A percentile compares a stretch with the other conserved stretches of the same genome.
These are phyloP conservation scores for Omphaloscelis lunosa DNA, from an alignment of 2,888 invertebrate genomes.

Conservation along the genomic window DNA sequence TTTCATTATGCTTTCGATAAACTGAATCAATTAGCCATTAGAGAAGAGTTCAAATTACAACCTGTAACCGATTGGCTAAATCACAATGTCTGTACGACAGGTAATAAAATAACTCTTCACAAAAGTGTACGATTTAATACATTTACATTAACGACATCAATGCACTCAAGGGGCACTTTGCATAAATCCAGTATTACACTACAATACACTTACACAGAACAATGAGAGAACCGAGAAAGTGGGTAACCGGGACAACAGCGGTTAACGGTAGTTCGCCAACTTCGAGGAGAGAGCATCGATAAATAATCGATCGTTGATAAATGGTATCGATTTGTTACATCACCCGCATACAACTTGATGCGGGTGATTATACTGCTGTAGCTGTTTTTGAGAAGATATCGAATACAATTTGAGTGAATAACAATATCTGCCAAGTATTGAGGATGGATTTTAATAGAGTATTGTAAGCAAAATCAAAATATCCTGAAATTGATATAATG, in stretches of 20 bases:
- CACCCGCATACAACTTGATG: constrained; percentile 25
- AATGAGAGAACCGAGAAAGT: constrained; percentile 67
- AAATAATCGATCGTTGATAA: constrained; percentile 64
- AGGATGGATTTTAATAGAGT: neutral
- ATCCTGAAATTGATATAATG: neutral
- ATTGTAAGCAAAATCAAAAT: neutral
- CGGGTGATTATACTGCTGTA: neutral
- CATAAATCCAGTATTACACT: constrained; percentile 32
- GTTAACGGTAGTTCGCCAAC: constrained; percentile 62
- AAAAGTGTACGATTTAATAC: neutral
- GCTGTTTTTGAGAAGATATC: constrained; percentile 4
- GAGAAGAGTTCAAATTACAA: no score
- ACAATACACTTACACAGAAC: constrained; percentile 51
- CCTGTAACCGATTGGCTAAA: neutral
- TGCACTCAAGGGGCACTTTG: constrained; percentile 15
- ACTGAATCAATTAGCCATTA: neutral
- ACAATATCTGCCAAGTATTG: neutral
- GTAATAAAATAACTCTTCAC: neutral
- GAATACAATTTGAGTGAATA: neutral
- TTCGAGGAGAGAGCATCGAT: constrained; percentile 60
- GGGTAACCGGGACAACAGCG: constrained; percentile 68
- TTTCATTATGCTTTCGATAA: neutral
- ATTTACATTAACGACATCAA: neutral
- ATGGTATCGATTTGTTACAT: constrained; percentile 50
- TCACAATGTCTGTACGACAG: neutral